A percentile compares a stretch with the other conserved stretches of the same genome.
Evolutionary conservation across 2,113 vertebrate genomes (phyloP).

Genomic region (Aptenodytes forsteri): DNA sequence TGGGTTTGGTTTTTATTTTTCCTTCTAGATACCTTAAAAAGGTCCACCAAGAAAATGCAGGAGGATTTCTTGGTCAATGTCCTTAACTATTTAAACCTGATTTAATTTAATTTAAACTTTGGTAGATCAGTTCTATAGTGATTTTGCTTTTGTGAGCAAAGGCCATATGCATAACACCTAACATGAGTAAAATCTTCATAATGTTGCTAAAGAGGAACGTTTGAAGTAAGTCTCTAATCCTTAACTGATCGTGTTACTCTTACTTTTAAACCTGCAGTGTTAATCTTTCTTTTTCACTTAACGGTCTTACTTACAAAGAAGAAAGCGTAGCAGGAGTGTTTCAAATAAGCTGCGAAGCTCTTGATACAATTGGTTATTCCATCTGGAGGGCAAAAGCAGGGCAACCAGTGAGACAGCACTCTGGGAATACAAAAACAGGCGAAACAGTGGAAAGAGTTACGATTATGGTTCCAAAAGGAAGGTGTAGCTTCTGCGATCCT

Average conservation of each 20-base stretch:
- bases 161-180: background rate
- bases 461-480: background rate
- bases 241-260: background rate
- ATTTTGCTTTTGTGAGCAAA: background rate
- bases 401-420: background rate
- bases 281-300: background rate
- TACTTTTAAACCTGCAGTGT: background rate
- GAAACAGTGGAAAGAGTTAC: background rate
- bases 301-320: background rate
- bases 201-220: background rate
- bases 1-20: background rate
- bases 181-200: background rate
- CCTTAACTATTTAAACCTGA: background rate
- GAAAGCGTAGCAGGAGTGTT: background rate
- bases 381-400: background rate
- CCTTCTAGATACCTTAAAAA: background rate
- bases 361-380: background rate
- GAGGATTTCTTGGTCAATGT: background rate
- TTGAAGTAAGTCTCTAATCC: background rate
- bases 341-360: background rate
- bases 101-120: background rate
- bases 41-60: background rate
- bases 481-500: background rate
- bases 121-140: background rate
- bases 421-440: background rate